Evolutionary conservation across 2,797 vertebrate species (phyloP).

Genomic region (Hafferia zeledoni): DNA sequence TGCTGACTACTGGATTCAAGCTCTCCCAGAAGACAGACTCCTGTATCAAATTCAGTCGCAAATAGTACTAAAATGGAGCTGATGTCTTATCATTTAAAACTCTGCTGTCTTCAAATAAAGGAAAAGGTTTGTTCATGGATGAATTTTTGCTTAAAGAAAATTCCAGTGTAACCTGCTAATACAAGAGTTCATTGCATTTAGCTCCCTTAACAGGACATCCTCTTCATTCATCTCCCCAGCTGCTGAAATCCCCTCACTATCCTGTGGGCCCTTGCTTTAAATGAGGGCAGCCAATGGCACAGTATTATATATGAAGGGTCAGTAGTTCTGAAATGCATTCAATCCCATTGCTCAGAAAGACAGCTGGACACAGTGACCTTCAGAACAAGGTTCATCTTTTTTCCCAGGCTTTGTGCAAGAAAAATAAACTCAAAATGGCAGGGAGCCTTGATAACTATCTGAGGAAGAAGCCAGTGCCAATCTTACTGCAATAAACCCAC

Average conservation of each 20-base stretch:
- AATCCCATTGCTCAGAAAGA: neutral
- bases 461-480: constrained; percentile 16
- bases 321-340: neutral
- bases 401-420: constrained; percentile 44
- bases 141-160: neutral
- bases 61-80: neutral
- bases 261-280: neutral
- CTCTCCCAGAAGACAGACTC: neutral
- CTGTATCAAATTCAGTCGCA: neutral
- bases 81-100: neutral
- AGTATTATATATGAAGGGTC: neutral
- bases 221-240: neutral
- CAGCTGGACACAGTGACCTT: neutral
- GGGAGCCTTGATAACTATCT: neutral
- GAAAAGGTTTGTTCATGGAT: neutral
- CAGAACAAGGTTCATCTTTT: constrained; percentile 14
- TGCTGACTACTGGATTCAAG: neutral
- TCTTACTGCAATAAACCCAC: neutral
- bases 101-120: neutral
- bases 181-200: neutral
- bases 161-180: neutral
- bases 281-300: neutral
- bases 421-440: constrained; percentile 32
- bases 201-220: neutral
- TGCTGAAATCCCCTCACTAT: neutral